These are phyloP conservation scores for Ceratina australensis DNA, from an alignment of 1,140 invertebrate species.

Conservation along the genomic window DNA sequence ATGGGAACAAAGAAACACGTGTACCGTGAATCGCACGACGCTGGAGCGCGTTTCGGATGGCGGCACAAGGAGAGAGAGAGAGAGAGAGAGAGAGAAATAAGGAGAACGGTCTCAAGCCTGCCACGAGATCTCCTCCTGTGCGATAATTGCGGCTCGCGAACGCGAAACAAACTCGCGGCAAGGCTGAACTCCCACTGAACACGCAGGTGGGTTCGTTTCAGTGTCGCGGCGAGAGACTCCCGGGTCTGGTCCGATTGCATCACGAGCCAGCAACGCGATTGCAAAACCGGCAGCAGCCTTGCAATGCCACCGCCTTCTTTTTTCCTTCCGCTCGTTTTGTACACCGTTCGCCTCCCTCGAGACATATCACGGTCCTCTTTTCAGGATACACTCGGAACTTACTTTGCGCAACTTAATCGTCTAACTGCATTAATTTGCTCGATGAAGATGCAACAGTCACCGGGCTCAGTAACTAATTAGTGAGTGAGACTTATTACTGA, in stretches of 20 bases:
- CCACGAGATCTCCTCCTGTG: not conserved
- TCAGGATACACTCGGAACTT: no score
- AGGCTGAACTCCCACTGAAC: conserved; percentile 22
- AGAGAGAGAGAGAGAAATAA: not conserved
- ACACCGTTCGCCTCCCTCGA: no score
- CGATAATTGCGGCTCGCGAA: not conserved
- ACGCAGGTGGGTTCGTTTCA: conserved; percentile 23
- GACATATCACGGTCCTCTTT: no score
- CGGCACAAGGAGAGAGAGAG: no score
- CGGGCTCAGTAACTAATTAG: no score
- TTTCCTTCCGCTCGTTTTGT: conserved; percentile 25
- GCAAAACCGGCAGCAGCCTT: conserved; percentile 62
- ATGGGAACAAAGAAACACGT: conserved; percentile 11
- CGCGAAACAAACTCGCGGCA: conserved; percentile 11
- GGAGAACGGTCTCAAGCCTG: not conserved
- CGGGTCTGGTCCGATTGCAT: conserved; percentile 36
- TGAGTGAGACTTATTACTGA: no score
- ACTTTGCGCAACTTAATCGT: no score
- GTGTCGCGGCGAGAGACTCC: conserved; percentile 22
- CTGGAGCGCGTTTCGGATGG: not conserved
- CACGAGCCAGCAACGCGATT: conserved; percentile 44
- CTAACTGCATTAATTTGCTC: no score
- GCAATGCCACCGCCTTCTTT: conserved; percentile 63
- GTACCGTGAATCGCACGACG: not conserved
- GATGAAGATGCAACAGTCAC: no score